Evolutionary conservation across 2,113 vertebrate species (phyloP), one percentile per base, ranked within the genome.

Genomic region (Prietella phreatophila): DNA sequence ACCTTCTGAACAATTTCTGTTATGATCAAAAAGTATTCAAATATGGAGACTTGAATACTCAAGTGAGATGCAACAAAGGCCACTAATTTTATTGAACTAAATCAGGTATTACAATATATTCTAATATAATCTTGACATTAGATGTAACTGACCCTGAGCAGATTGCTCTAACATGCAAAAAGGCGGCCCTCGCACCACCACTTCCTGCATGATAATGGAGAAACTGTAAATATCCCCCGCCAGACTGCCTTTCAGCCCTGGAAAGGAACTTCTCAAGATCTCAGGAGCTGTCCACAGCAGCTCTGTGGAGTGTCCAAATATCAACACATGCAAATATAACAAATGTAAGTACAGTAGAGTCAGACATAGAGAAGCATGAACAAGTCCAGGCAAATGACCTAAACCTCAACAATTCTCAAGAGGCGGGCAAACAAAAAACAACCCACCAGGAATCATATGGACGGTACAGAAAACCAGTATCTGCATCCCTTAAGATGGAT

Each of bases 281-380:
- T 96, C 96, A 36, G 96, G 96, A 61, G 96, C 94, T 1, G 95
- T 96, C 96, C 96, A 96, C 58, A 96, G 88, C 61, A 96, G 47
- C 83, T 95, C 95, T 95, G 89, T 56, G 17, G 36, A 85, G 33
- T 39, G 83, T 79, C 76, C 67, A 78, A 15, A 85, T 5, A 78
- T 50, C n/a, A 42, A 6, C 67, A 85, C 7, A 84, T 30, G 39
- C 69, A 83, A 69, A 27, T 17, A 55, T 17, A 79, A 83, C 9
- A 61, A 42, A 63, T 58, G 50, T 17, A 50, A 47, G 42, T 7
- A 47, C 42, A 50, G 4, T 27, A 19, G 67, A 33, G 17, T 84
- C 27, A 42, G 33, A 33, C 33, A 53, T 30, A 71, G 9, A 84
- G 20, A 86, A n/a, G 27, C 58, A 53, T 79, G 27, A 30, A 11